Percentiles rank a stretch among this genome's conserved stretches.
Evolutionary conservation across 2,888 invertebrate genomes (phyloP).

Genomic region (Lasioglossum leucozonium): DNA sequence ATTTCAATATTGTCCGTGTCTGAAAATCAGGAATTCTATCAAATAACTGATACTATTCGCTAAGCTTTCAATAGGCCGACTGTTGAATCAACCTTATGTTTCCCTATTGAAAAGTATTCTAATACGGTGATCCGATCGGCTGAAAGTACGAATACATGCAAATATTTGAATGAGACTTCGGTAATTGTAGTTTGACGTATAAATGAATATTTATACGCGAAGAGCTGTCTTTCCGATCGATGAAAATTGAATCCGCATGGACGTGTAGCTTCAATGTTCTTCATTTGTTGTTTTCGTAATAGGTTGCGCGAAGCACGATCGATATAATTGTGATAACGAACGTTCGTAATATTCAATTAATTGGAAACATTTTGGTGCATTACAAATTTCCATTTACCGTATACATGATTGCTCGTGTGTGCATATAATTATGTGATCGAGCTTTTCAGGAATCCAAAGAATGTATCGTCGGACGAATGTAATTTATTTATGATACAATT

Average conservation of each 20-base stretch:
- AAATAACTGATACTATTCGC: not conserved
- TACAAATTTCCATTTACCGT: not conserved
- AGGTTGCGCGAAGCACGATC: not conserved
- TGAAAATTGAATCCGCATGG: not conserved
- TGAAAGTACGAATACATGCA: not conserved
- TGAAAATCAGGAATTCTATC: not conserved
- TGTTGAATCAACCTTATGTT: not conserved
- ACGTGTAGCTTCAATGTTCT: not conserved
- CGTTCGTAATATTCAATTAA: not conserved
- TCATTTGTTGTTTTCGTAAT: not conserved
- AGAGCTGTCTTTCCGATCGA: not conserved
- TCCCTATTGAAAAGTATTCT: not conserved
- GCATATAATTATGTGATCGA: not conserved
- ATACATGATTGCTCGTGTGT: not conserved
- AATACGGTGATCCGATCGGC: not conserved
- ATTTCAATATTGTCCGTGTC: not conserved
- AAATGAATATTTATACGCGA: slow-evolving; percentile 3
- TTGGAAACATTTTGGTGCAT: not conserved
- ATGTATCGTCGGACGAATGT: not conserved
- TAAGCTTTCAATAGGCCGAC: not conserved
- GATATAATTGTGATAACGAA: not conserved
- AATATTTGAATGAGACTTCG: not conserved
- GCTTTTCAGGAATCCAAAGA: not conserved
- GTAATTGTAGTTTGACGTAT: not conserved
- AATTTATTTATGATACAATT: not conserved